Evolutionary conservation across 2,797 vertebrate species (phyloP).

Genomic region (Vireo griseus): DNA sequence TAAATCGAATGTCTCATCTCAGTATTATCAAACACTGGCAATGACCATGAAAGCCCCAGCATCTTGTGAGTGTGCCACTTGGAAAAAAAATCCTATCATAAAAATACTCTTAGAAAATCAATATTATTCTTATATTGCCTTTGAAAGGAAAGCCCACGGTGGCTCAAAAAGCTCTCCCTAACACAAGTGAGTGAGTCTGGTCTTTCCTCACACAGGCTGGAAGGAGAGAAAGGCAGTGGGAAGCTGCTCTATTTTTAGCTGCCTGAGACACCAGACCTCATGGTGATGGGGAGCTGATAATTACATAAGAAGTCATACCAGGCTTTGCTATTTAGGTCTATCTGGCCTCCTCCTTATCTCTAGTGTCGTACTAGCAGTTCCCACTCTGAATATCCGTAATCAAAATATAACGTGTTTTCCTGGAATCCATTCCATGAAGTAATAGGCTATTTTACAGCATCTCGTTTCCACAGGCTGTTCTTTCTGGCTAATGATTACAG

Average conservation of each 20-base stretch:
- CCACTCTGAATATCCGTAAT: neutral
- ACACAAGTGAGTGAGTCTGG: neutral
- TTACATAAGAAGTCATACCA: conserved; percentile 22
- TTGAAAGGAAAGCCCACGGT: neutral
- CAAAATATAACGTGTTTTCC: conserved; percentile 22
- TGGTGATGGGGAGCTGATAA: neutral
- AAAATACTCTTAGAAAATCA: neutral
- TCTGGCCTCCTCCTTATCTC: conserved; percentile 43
- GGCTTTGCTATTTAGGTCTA: conserved; percentile 34
- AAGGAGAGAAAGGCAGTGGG: neutral
- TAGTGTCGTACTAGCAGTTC: conserved; percentile 30
- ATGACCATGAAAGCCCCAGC: neutral
- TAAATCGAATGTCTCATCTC: neutral
- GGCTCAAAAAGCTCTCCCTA: neutral
- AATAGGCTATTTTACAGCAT: neutral
- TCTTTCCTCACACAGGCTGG: neutral
- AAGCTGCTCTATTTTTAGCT: conserved; percentile 31
- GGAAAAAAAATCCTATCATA: neutral
- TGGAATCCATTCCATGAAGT: conserved; percentile 34
- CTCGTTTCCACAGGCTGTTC: neutral
- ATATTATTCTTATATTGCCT: neutral
- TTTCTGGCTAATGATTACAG: neutral
- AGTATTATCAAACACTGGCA: neutral
- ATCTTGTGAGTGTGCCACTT: neutral
- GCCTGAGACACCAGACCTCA: neutral